A percentile compares a stretch with the other conserved stretches of the same genome.
phyloP scores from a whole-genome alignment of 2,888 invertebrate genomes.

The Cerceris rybyensis region DNA sequence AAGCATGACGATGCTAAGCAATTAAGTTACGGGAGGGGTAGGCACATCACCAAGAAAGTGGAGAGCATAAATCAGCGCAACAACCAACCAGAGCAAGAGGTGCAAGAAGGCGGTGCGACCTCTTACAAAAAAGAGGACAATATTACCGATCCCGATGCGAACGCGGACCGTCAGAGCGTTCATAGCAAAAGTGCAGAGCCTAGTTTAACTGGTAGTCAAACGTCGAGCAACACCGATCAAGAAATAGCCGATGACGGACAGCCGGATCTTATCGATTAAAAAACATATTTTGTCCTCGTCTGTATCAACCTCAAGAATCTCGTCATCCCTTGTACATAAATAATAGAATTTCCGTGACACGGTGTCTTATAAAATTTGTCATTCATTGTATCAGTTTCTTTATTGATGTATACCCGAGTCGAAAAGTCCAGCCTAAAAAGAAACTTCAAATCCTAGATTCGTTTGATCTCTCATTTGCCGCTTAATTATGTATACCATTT shows the following conservation, averaged over 20 bases:
- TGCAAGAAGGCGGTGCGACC: slow-evolving; percentile 24
- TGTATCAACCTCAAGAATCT: too few relatives aligned
- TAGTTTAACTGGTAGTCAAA: slow-evolving; percentile 65
- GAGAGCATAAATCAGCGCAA: slow-evolving; percentile 20
- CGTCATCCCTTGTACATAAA: too few relatives aligned
- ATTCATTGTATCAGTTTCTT: too few relatives aligned
- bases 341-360: too few relatives aligned
- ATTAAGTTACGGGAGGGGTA: slow-evolving; percentile 38
- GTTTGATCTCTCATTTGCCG: too few relatives aligned
- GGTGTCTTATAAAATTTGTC: too few relatives aligned
- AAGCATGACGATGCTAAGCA: background rate
- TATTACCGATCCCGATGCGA: background rate
- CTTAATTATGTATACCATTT: too few relatives aligned
- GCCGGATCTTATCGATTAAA: slow-evolving; percentile 15
- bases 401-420: too few relatives aligned
- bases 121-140: slow-evolving; percentile 48
- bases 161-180: slow-evolving; percentile 40
- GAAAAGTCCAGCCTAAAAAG: too few relatives aligned
- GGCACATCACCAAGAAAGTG: slow-evolving; percentile 25
- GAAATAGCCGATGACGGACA: slow-evolving; percentile 57
- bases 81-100: slow-evolving; percentile 5
- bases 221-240: slow-evolving; percentile 69
- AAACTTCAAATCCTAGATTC: too few relatives aligned
- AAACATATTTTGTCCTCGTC: too few relatives aligned
- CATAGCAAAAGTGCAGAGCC: slow-evolving; percentile 67